Base-by-base conservation (phyloP, 37 sponge, comb jelly and placozoan species). In the Aplysina aerophoba region DNA sequence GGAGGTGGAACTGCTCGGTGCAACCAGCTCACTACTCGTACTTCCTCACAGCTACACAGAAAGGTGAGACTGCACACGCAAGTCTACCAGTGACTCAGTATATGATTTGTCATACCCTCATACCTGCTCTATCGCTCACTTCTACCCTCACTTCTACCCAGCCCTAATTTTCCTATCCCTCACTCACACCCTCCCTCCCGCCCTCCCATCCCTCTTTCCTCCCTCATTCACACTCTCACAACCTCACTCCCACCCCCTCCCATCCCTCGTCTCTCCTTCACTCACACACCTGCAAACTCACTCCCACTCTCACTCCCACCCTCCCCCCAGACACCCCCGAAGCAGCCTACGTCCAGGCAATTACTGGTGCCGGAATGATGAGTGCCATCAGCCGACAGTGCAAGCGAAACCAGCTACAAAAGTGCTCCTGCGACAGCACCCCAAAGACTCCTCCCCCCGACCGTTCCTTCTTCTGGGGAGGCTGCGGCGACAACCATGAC, bases 401-500 rank as follows among this genome's bases (percentile, higher is more conserved):
- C 64, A 84, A 82, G 36, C 59, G 86, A 19, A 84, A 83, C 0
- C 56, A 81, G 13, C 67, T 91, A 14, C 60, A 64, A 20, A 54
- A 80, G 67, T 94, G 94, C 41, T 71, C 84, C 40, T 90, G 91
- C 80, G 88, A 88, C 75, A 60, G 81, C n/a, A 86, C 79, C 11
- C 62, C 73, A 13, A 54, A 44, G 22, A 72, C 85, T 0, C 27
- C 36, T 0, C 65, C 88, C 63, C 87, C 84, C 36, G 87, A 64
- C 59, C 31, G 73, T 3, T 71, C 73, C 35, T 87, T 80, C 81
- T 37, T 55, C 15, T 92, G 92, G 92, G 92, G 92, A 59, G 86
- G 87, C 35, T 92, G 95, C 59, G 82, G 88, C 19, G 90, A 92
- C 44, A 65, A 91, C 79, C 25, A 90, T 37, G 86, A 88, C 53